phyloP scores from a whole-genome alignment of 2,888 invertebrate species.

The Falcaria lacertinaria region DNA sequence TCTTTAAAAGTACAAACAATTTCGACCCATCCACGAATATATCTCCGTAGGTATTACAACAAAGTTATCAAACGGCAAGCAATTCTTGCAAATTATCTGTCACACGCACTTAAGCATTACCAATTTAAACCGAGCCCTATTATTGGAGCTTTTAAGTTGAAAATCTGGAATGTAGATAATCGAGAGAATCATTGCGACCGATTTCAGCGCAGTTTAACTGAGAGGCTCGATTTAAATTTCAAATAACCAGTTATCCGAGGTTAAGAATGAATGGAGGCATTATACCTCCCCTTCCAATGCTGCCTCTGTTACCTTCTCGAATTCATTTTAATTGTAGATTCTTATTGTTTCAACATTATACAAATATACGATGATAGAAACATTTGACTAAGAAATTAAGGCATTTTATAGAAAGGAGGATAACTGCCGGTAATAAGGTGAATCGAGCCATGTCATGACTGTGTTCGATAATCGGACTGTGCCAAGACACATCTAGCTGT shows the following conservation, averaged over 20 bases:
- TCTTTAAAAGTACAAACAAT: too few relatives aligned
- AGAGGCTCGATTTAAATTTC: conserved; percentile 69
- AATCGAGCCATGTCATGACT: too few relatives aligned
- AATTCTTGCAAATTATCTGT: background rate
- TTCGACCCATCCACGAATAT: too few relatives aligned
- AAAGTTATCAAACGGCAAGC: background rate
- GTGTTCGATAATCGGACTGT: too few relatives aligned
- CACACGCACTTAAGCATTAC: background rate
- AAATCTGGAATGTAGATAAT: background rate
- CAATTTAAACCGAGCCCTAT: background rate
- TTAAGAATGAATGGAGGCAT: conserved; percentile 52
- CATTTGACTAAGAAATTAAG: too few relatives aligned
- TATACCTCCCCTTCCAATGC: conserved; percentile 9
- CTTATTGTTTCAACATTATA: background rate
- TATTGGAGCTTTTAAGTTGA: background rate
- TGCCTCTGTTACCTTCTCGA: background rate
- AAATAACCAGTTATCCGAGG: conserved; percentile 67
- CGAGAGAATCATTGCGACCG: background rate
- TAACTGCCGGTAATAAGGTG: too few relatives aligned
- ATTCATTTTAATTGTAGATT: conserved; percentile 1
- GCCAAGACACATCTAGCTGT: too few relatives aligned
- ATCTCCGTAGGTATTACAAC: background rate
- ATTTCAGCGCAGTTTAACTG: conserved; percentile 35
- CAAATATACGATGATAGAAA: background rate
- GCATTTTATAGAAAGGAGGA: too few relatives aligned